These are phyloP conservation scores for Poeciliopsis turrubarensis DNA, from an alignment of 2,113 vertebrate species.

Conservation along the genomic window DNA sequence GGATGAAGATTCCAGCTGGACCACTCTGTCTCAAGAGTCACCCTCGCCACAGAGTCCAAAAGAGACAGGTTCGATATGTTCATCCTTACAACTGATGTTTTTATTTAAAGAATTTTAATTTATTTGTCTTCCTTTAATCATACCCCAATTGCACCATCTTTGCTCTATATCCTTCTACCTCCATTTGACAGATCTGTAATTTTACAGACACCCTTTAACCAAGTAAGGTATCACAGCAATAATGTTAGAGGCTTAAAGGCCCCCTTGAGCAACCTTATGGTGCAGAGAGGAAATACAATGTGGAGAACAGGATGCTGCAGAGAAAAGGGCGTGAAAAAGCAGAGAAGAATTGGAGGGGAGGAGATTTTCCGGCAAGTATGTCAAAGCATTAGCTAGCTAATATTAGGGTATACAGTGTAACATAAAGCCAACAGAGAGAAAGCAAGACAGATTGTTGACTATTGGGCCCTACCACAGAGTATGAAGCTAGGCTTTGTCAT, in stretches of 20 bases:
- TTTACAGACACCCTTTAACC: slow-evolving; percentile 34
- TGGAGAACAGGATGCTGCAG: slow-evolving; percentile 32
- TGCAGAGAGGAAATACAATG: slow-evolving; percentile 36
- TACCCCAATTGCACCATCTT: slow-evolving; percentile 12
- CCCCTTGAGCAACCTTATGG: slow-evolving; percentile 47
- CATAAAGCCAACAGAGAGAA: slow-evolving; percentile 9
- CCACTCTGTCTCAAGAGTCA: slow-evolving; percentile 93
- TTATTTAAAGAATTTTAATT: neutral
- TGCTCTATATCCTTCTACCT: slow-evolving; percentile 9
- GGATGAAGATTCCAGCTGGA: slow-evolving; percentile 99
- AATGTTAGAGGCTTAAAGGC: slow-evolving; percentile 44
- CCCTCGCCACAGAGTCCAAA: slow-evolving; percentile 88
- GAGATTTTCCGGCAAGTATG: slow-evolving; percentile 11
- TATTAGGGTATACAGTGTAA: slow-evolving; percentile 11
- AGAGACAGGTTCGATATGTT: slow-evolving; percentile 84
- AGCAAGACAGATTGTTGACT: slow-evolving; percentile 9
- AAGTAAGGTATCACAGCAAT: slow-evolving; percentile 36
- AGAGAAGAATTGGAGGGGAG: neutral
- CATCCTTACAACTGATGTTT: slow-evolving; percentile 17
- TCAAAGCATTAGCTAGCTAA: slow-evolving; percentile 14
- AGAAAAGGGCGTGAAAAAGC: slow-evolving; percentile 14
- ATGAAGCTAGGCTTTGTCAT: slow-evolving; percentile 59
- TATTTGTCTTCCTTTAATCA: slow-evolving; percentile 36
- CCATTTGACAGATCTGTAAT: slow-evolving; percentile 45
- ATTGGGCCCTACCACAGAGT: slow-evolving; percentile 25